Percentiles rank a stretch among this genome's conserved stretches.
These are phyloP conservation scores for Eptesicus fuscus DNA, from an alignment of 2,113 vertebrate species.

Conservation along the genomic window DNA sequence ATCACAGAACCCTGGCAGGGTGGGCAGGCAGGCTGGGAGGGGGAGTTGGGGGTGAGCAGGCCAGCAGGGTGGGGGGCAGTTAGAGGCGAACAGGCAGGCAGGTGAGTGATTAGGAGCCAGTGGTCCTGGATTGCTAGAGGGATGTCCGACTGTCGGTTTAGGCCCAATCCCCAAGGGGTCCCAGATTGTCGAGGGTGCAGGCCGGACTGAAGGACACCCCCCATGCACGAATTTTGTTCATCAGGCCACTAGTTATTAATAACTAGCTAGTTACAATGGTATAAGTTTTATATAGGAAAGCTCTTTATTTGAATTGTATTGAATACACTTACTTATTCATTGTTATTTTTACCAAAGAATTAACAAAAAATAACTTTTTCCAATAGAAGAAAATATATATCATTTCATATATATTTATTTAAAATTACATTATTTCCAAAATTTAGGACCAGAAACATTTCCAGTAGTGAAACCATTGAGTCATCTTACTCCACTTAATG, in stretches of 20 bases:
- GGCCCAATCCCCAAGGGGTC: too few relatives aligned
- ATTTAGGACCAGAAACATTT: not conserved
- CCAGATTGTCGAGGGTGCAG: too few relatives aligned
- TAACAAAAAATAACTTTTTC: not conserved
- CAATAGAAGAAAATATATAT: not conserved
- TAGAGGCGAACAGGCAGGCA: too few relatives aligned
- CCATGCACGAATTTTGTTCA: too few relatives aligned
- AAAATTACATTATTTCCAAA: constrained; percentile 3
- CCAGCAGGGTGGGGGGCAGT: too few relatives aligned
- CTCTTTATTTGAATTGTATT: not conserved
- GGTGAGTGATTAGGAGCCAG: too few relatives aligned
- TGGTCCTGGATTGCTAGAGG: too few relatives aligned
- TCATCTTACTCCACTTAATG: not conserved
- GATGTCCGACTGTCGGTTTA: too few relatives aligned
- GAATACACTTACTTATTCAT: not conserved
- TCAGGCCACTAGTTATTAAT: not conserved
- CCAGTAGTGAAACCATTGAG: not conserved
- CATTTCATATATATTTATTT: not conserved
- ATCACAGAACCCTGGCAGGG: too few relatives aligned
- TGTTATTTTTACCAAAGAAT: constrained; percentile 19
- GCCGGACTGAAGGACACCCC: too few relatives aligned
- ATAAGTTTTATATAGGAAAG: not conserved
- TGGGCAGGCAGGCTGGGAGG: too few relatives aligned
- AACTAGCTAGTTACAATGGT: not conserved
- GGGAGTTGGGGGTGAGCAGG: too few relatives aligned